Base-by-base conservation (phyloP, 2,888 invertebrate genomes). In the Synergus laeviventris region DNA sequence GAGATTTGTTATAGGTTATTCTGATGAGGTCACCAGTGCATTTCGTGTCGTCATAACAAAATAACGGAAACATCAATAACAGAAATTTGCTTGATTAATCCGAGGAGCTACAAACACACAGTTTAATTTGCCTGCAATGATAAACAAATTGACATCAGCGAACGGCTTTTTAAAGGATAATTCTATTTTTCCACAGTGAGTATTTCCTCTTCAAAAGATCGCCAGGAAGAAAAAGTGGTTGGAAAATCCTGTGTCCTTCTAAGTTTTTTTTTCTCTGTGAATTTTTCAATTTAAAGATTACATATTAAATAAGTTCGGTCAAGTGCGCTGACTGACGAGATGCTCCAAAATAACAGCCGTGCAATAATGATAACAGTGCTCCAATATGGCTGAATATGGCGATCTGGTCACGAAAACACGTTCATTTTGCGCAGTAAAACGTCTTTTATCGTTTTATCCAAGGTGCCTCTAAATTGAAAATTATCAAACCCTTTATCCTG, bases 271-370 rank as follows among this genome's bases (percentile, higher is more conserved):
- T 38, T 62, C 18, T 62, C 2, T 21, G 18, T 38, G 38, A n/a
- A 18, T 36, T 61, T 61, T 36, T 61, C n/a, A 36, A 36, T 11
- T 36, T n/a, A 61, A 61, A n/a, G 16, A 49, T 31, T 31, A 45
- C 2, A 45, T 3, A 1, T 49, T 49, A 7, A 45, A 14, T 3
- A 21, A 45, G 24, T 16, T 18, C 7, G 3, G 21, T 24, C 42
- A 31, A 14, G 49, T n/a, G 31, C 31, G 38, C 18, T 18, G 4
- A 62, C 18, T 39, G 11, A 18, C 39, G 39, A 62, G 18, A 38
- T 70, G 70, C 70, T 70, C 70, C 70, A 70, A 70, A 70, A 70
- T 70, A 70, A 70, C 70, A 70, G 49, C 70, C 70, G 70, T 49
- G 45, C 45, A 70, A 70, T 70, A 70, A 70, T 70, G 70, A 70